Base-by-base conservation (phyloP, 2,113 vertebrate species). In the Amblyopsis rosae region DNA sequence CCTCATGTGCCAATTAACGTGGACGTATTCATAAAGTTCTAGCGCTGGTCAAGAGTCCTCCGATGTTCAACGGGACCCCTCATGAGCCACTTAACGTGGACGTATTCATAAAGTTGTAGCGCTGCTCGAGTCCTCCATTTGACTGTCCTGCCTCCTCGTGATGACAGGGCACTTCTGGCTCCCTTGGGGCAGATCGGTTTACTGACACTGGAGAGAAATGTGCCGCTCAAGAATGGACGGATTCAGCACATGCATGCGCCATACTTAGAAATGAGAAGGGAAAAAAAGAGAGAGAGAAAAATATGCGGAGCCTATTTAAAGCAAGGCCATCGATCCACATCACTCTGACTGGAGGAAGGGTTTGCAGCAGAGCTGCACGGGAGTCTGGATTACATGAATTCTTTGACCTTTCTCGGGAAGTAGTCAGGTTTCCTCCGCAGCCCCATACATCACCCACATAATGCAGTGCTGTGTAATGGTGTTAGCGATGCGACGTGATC, bases 341-440 rank as follows among this genome's bases (percentile, higher is more conserved):
- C 35, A 1, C 60, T 76, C 72, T 80, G 77, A 75, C 70, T 70
- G 82, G 77, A 81, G 75, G 67, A 56, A 64, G 69, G n/a, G 15
- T 35, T 76, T 46, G 13, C 59, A 66, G 71, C 58, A 73, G 66
- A 69, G 74, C 76, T 83, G 71, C 68, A 74, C 2, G 12, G 68
- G 72, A 61, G 83, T 87, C 72, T 84, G 80, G 63, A 79, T 88
- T 85, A 85, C 86, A 82, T 68, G 71, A 74, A 32, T 81, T 81
- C 84, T 82, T 77, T 87, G 88, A 88, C 86, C 88, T 89, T 91
- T 84, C 73, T 70, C 57, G 62, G 54, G 74, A 81, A 53, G 83
- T 85, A 77, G 85, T 90, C 89, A 76, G 81, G 86, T 91, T 91
- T 87, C 88, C 80, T 78, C 66, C 19, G 73, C 74, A 60, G 62